These are phyloP conservation scores for Bubalus kerabau DNA, from an alignment of 2,113 vertebrate genomes.

Conservation along the genomic window DNA sequence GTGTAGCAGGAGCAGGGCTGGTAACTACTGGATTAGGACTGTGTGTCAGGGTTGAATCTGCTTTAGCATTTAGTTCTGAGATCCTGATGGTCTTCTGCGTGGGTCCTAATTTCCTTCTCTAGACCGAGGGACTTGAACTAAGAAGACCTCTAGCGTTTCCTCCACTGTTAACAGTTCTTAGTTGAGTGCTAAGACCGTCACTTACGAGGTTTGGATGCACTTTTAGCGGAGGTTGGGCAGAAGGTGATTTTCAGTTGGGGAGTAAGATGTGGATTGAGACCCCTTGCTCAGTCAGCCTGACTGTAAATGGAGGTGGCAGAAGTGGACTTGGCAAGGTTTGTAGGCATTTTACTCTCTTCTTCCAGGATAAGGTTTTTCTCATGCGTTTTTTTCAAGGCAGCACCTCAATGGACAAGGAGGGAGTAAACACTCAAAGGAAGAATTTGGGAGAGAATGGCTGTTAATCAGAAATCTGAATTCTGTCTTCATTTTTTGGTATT, in stretches of 20 bases:
- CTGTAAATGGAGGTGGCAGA: neutral
- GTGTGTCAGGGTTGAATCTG: neutral
- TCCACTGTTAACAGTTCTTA: neutral
- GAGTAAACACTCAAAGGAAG: neutral
- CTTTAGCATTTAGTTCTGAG: neutral
- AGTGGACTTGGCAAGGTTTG: neutral
- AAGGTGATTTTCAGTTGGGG: neutral
- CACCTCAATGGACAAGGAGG: neutral
- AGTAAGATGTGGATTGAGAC: neutral
- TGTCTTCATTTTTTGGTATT: neutral
- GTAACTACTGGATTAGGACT: no score
- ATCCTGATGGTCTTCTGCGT: neutral
- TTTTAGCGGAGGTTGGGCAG: neutral
- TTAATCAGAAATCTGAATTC: neutral
- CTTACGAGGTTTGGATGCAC: neutral
- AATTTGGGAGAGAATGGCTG: neutral
- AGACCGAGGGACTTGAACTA: neutral
- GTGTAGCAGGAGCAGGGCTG: neutral
- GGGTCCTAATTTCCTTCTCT: neutral
- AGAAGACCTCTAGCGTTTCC: neutral
- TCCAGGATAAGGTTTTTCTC: neutral
- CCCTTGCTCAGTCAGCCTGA: neutral
- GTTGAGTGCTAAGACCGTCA: neutral
- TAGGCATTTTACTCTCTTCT: rapidly evolving
- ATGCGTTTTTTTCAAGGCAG: neutral